Conservation (phyloP, 2,113 vertebrate genomes). For the Pungitius pungitius region DNA sequence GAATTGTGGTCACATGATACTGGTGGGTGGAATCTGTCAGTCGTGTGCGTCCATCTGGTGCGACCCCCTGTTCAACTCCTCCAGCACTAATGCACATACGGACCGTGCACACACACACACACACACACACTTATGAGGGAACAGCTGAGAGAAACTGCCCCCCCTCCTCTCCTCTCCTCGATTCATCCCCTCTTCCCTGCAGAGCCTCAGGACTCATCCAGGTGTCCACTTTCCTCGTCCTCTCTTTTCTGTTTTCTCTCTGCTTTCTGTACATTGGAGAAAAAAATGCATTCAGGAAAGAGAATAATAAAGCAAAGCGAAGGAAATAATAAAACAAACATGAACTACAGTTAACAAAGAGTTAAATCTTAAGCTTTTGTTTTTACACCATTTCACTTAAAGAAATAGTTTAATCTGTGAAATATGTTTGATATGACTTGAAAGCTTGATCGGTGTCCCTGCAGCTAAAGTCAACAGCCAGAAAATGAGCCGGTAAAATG, state of each 20-base stretch:
- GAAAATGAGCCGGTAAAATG: not conserved
- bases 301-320: not conserved
- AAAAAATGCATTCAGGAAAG: not conserved
- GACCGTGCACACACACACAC: slow-evolving; percentile 48
- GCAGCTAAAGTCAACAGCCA: not conserved
- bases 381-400: not conserved
- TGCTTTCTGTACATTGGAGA: slow-evolving; percentile 19
- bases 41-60: slow-evolving; percentile 73
- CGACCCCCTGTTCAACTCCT: slow-evolving; percentile 76
- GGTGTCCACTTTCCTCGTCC: slow-evolving; percentile 67
- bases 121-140: slow-evolving; percentile 42
- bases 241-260: slow-evolving; percentile 19
- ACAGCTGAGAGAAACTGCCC: slow-evolving; percentile 74
- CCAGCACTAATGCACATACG: slow-evolving; percentile 76
- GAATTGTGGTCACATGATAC: slow-evolving; percentile 63
- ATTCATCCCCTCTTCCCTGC: slow-evolving; percentile 50
- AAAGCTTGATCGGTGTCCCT: not conserved
- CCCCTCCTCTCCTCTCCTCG: slow-evolving; percentile 42
- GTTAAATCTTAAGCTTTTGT: not conserved
- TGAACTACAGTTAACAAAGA: not conserved
- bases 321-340: not conserved
- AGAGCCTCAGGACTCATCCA: slow-evolving; percentile 73
- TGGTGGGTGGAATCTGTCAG: slow-evolving; percentile 68
- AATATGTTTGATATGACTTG: not conserved
- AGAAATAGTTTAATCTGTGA: not conserved